A percentile compares a stretch with the other conserved stretches of the same genome.
phyloP scores from a whole-genome alignment of 2,797 vertebrate species.

The Morelia viridis region DNA sequence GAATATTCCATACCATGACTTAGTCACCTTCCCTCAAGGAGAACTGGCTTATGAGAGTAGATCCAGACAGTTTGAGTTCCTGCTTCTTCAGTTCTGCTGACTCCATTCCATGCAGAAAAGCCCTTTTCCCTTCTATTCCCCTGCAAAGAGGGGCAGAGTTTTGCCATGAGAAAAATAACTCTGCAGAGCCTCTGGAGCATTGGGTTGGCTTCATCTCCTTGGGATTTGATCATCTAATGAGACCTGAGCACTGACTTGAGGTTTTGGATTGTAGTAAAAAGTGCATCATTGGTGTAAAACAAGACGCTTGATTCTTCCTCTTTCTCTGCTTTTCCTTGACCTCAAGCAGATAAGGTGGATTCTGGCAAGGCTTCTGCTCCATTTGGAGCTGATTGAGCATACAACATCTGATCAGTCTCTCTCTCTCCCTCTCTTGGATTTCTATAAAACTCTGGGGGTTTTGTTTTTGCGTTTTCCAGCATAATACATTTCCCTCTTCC shows the following conservation, averaged over 20 bases:
- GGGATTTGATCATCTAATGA: background rate
- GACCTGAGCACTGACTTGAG: background rate
- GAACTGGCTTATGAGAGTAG: background rate
- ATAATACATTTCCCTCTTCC: background rate
- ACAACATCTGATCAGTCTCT: background rate
- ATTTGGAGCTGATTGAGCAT: background rate
- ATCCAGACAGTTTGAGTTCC: background rate
- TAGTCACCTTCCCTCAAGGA: background rate
- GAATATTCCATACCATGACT: background rate
- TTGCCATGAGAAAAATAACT: background rate
- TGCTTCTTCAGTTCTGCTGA: background rate
- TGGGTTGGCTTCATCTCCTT: background rate
- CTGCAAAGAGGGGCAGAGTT: too few species aligned
- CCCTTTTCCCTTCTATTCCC: too few species aligned
- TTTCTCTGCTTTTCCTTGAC: background rate
- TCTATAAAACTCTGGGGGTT: background rate
- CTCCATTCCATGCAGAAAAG: background rate
- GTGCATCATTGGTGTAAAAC: background rate
- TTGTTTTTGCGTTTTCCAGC: background rate
- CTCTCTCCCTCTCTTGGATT: background rate
- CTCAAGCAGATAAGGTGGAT: background rate
- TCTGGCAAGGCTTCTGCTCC: background rate
- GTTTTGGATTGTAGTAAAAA: background rate
- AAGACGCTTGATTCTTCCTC: background rate
- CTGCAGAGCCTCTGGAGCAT: background rate